Evolutionary conservation across 2,888 invertebrate genomes (phyloP), one percentile per base, ranked within the genome.

Genomic region (Lysandra coridon): DNA sequence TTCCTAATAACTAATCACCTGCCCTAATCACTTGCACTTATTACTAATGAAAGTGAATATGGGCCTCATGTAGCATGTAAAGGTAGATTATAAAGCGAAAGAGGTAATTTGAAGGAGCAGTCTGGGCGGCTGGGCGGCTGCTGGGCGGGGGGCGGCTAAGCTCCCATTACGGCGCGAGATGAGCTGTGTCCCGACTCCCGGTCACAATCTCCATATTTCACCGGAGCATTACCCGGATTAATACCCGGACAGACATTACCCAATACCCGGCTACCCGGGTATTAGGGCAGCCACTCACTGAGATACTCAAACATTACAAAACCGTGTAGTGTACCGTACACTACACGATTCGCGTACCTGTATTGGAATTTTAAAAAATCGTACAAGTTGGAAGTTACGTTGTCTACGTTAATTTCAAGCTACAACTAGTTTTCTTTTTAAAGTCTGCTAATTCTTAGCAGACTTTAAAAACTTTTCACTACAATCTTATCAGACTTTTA

Each of bases 81-180:
- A 4, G 6, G 60, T 62, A n/a, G 6, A n/a, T 62, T 6, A 62
- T n/a, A n/a, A 62, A 23, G 23, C 60, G 23, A 17, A 6, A n/a
- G 60, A 62, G 17, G n/a, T 62, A 62, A 62, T 62, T 62, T 62
- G 62, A 62, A 62, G 23, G 62, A 62, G n/a, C 23, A 0, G 17
- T 4, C 57, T 57, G 60, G 60, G 23, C 60, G 60, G 60, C 60
- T 57, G 17, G 57, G 57, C 57, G 17, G 44, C 10, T 44, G 17
- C 17, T 57, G 57, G 57, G 57, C 57, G n/a, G 62, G 23, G 23
- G 23, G 62, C 62, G 23, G 62, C 62, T 62, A 62, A 62, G 62
- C 62, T 62, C 62, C 62, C 62, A 62, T 62, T 62, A 62, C 62
- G 62, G 62, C 62, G 62, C 62, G 62, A 62, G 62, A 62, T 62